phyloP scores from a whole-genome alignment of 2,797 vertebrate species.

The Arrhamphus sclerolepis region DNA sequence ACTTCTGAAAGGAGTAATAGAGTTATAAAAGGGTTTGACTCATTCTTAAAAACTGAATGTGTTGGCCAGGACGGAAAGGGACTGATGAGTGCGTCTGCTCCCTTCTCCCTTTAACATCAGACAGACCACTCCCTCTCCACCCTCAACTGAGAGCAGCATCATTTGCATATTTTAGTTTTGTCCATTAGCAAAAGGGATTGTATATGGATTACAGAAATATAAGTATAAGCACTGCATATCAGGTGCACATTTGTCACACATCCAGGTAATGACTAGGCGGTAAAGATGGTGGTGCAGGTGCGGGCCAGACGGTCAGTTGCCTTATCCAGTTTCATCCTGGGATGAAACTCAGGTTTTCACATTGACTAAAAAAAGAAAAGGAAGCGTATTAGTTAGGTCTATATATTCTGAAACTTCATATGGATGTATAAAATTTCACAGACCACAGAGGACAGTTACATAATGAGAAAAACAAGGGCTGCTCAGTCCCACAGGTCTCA shows the following conservation, averaged over 20 bases:
- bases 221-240: conserved; percentile 60
- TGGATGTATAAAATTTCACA: conserved; percentile 57
- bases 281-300: conserved; percentile 69
- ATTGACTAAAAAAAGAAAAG: conserved; percentile 80
- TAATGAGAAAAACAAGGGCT: conserved; percentile 49
- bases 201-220: conserved; percentile 66
- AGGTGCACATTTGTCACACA: conserved; percentile 68
- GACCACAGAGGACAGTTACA: conserved; percentile 59
- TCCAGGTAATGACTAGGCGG: conserved; percentile 73
- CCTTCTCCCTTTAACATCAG: conserved; percentile 27
- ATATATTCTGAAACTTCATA: conserved; percentile 48
- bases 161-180: conserved; percentile 61
- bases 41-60: conserved; percentile 27
- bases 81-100: conserved; percentile 15
- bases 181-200: conserved; percentile 53
- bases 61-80: conserved; percentile 45
- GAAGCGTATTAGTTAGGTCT: conserved; percentile 64
- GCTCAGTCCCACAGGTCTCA: conserved; percentile 40
- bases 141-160: conserved; percentile 42
- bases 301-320: conserved; percentile 58
- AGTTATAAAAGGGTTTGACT: conserved; percentile 27
- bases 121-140: neutral
- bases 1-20: conserved; percentile 8
- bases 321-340: conserved; percentile 68
- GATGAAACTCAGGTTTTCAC: conserved; percentile 82